Evolutionary conservation across 2,113 vertebrate species (phyloP).

Genomic region (Austrofundulus limnaeus): DNA sequence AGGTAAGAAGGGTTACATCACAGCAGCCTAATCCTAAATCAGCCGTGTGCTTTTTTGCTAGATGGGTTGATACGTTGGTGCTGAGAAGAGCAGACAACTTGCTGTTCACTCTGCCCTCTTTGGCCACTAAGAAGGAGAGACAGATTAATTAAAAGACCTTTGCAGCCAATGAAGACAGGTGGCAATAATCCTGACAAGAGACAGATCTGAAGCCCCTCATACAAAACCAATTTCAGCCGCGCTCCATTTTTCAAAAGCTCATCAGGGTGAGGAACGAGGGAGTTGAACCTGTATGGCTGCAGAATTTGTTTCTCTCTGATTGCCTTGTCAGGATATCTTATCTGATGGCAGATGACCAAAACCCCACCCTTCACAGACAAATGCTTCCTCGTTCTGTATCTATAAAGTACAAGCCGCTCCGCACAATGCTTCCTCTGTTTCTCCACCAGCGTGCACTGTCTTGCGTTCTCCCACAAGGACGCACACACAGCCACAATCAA

Average conservation of each 20-base stretch:
- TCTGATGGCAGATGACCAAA: constrained; percentile 75
- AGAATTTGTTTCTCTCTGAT: constrained; percentile 79
- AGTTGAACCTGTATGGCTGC: constrained; percentile 68
- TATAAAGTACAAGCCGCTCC: constrained; percentile 37
- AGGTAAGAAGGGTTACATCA: constrained; percentile 41
- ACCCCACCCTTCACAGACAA: constrained; percentile 63
- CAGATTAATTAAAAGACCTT: constrained; percentile 79
- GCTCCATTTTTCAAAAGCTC: constrained; percentile 82
- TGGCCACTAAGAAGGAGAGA: constrained; percentile 57
- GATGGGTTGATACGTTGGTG: constrained; percentile 32
- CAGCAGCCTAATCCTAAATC: constrained; percentile 26
- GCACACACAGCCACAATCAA: constrained; percentile 1
- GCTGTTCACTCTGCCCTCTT: constrained; percentile 39
- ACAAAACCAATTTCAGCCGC: constrained; percentile 79
- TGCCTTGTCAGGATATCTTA: constrained; percentile 81
- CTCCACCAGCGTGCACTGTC: constrained; percentile 18
- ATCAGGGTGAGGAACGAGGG: constrained; percentile 78
- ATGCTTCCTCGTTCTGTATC: constrained; percentile 31
- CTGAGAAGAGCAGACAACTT: constrained; percentile 24
- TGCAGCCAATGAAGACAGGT: constrained; percentile 82
- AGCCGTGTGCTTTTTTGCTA: constrained; percentile 58
- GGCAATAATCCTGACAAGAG: constrained; percentile 79
- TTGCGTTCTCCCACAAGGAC: constrained; percentile 25
- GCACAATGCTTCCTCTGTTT: constrained; percentile 50
- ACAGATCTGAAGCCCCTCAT: constrained; percentile 77